These are phyloP conservation scores for Spilosoma lubricipeda DNA, from an alignment of 2,888 invertebrate genomes.

Conservation along the genomic window DNA sequence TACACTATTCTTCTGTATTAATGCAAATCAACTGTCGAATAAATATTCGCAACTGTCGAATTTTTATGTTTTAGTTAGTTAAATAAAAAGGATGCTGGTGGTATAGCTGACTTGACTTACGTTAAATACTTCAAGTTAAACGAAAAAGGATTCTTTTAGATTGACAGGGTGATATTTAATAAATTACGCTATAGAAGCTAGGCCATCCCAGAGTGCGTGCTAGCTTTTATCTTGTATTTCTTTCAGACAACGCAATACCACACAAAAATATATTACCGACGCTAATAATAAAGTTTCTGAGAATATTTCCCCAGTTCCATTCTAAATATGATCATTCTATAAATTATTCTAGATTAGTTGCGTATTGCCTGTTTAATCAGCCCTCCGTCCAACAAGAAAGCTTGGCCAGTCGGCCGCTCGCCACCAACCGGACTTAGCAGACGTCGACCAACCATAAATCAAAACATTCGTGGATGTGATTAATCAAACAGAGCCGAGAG, in stretches of 20 bases:
- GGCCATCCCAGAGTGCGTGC: neutral
- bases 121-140: neutral
- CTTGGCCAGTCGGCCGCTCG: conserved; percentile 14
- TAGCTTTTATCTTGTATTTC: neutral
- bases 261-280: neutral
- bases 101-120: neutral
- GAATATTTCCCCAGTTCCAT: no score
- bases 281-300: neutral
- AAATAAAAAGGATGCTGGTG: neutral
- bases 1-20: no score
- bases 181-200: neutral
- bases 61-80: no score
- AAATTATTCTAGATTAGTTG: conserved; percentile 29
- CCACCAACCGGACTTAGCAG: conserved; percentile 28
- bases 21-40: no score
- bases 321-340: conserved; percentile 15
- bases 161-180: neutral
- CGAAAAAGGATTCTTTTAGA: neutral
- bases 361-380: conserved; percentile 43
- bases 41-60: no score
- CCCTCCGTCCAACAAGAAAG: conserved; percentile 38
- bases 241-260: neutral
- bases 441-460: conserved; percentile 73
- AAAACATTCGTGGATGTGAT: conserved; percentile 79
- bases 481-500: conserved; percentile 73